A percentile compares a stretch with the other conserved stretches of the same genome.
Conservation (phyloP, 2,888 invertebrate genomes). For the Trichacis sp. region DNA sequence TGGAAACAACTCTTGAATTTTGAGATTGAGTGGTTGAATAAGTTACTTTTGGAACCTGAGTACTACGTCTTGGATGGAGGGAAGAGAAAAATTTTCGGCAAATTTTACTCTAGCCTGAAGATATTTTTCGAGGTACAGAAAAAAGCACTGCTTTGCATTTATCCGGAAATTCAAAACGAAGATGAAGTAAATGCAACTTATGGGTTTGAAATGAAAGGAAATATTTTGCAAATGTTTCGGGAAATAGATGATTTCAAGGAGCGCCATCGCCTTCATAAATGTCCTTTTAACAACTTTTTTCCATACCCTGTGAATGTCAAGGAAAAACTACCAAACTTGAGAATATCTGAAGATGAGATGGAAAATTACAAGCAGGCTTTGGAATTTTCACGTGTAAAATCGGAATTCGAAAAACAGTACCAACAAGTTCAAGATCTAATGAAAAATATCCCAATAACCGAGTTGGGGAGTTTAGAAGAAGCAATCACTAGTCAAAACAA, state of each 20-base stretch:
- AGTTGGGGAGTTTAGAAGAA: constrained; percentile 15
- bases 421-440: constrained; percentile 10
- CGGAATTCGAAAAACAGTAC: constrained; percentile 23
- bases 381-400: constrained; percentile 44
- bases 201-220: constrained; percentile 43
- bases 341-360: constrained; percentile 50
- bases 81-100: constrained; percentile 35
- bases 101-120: constrained; percentile 47
- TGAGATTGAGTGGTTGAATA: constrained; percentile 52
- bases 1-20: constrained; percentile 57
- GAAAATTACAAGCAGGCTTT: constrained; percentile 51
- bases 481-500: constrained; percentile 8
- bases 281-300: constrained; percentile 49
- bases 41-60: constrained; percentile 24
- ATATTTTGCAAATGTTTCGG: constrained; percentile 52
- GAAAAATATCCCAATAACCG: not conserved
- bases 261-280: constrained; percentile 30
- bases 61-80: constrained; percentile 27
- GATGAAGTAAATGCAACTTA: constrained; percentile 56
- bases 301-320: constrained; percentile 52
- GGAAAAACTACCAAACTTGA: constrained; percentile 52
- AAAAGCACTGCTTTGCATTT: constrained; percentile 55
- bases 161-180: constrained; percentile 57
- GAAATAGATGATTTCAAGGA: constrained; percentile 59
- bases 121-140: constrained; percentile 54